Conservation (phyloP, 2,888 invertebrate species). For the Melitaea athalia region DNA sequence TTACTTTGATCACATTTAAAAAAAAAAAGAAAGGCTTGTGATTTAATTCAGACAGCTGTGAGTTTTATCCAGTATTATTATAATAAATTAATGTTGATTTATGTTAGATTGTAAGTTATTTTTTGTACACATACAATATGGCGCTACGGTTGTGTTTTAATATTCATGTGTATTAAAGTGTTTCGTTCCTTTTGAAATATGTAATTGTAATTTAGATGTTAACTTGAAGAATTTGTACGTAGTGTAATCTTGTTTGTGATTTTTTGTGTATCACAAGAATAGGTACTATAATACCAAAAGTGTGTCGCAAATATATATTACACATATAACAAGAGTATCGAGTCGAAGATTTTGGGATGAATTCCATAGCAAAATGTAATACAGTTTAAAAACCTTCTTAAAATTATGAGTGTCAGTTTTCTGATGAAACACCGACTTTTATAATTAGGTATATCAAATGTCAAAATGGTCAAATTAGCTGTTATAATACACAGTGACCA, state of each 20-base stretch:
- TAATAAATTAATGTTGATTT: conserved; percentile 12
- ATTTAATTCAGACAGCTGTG: conserved; percentile 26
- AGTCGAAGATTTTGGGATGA: no score
- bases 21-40: conserved; percentile 31
- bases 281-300: no score
- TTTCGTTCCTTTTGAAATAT: background rate
- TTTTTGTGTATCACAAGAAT: background rate
- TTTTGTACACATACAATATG: background rate
- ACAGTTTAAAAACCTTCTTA: no score
- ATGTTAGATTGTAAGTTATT: background rate
- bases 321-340: no score
- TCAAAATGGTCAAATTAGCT: no score
- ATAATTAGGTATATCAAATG: no score
- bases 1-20: background rate
- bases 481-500: no score
- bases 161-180: background rate
- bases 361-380: no score
- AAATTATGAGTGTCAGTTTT: no score
- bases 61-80: conserved; percentile 32
- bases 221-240: background rate
- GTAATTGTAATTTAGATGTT: background rate
- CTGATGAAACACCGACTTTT: no score
- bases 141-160: conserved; percentile 6
- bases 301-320: no score
- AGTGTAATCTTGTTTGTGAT: conserved; percentile 4